Percentiles rank a stretch among this genome's conserved stretches.
These are phyloP conservation scores for Chironomus riparius DNA, from an alignment of 2,888 invertebrate genomes.

Conservation along the genomic window DNA sequence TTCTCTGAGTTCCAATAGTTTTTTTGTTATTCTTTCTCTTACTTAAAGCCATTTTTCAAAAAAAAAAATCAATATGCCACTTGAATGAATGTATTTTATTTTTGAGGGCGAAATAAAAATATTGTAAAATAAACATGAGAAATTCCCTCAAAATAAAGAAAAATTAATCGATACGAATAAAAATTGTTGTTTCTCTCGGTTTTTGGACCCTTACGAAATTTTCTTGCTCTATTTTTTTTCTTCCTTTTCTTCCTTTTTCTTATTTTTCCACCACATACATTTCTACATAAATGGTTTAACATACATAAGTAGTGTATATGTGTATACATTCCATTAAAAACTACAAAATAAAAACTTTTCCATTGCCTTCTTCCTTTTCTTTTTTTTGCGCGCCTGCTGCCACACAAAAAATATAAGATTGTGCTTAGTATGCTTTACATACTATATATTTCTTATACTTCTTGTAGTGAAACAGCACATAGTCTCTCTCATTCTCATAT, in stretches of 20 bases:
- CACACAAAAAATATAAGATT: not conserved
- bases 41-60: not conserved
- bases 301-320: not conserved
- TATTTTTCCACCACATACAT: not conserved
- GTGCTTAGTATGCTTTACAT: too few relatives aligned
- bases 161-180: not conserved
- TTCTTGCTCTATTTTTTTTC: not conserved
- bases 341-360: constrained; percentile 22
- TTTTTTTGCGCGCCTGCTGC: constrained; percentile 1
- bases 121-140: constrained; percentile 26
- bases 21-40: too few relatives aligned
- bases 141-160: constrained; percentile 11
- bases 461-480: too few relatives aligned
- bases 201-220: not conserved
- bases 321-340: constrained; percentile 21
- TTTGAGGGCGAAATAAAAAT: constrained; percentile 1
- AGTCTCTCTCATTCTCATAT: not conserved
- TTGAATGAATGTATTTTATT: constrained; percentile 4
- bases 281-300: not conserved
- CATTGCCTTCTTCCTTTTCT: not conserved
- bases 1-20: too few relatives aligned
- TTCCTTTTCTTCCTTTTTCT: constrained; percentile 7
- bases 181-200: not conserved
- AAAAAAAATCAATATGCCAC: constrained; percentile 22
- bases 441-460: too few relatives aligned